Base-by-base conservation (phyloP, 2,888 invertebrate species). In the Operophtera brumata region DNA sequence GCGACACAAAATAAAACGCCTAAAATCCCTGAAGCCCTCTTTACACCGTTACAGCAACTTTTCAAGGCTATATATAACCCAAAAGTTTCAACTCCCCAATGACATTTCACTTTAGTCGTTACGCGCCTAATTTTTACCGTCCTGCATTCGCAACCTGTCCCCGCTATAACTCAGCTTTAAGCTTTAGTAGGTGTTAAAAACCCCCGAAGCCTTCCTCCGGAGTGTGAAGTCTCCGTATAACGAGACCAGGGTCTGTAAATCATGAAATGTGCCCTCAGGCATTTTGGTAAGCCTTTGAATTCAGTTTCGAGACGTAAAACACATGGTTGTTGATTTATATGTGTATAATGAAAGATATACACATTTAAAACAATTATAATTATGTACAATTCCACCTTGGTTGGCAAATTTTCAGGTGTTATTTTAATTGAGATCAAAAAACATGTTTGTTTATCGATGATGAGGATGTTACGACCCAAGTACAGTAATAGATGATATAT, bases 111-210 rank as follows among this genome's bases (percentile, higher is more conserved):
- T 57, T 48, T 45, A 42, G 37, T 50, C 54, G 47, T 53, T 52
- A 43, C 39, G 46, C 26, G 28, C 47, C 49, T 55, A 59, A 59
- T 59, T 59, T 59, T 59, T 59, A 52, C 30, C 59, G 47, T 41
- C 43, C 34, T 55, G 43, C 48, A 59, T 55, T 59, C 57, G 4
- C 43, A 46, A 49, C 52, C 51, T 59, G 54, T 47, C 36, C 49
- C 34, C 36, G 47, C 54, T 50, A 61, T 62, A 61, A 58, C 53
- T 65, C 54, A 61, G 39, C 55, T 49, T 55, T 61, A 56, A 59
- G 59, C 64, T 61, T 54, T 54, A 59, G 51, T 61, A 52, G 61
- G 56, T 62, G 59, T 62, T 62, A 62, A 65, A 62, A 61, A 51
- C 51, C 55, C 56, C 55, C 44, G 42, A 57, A 62, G 58, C 39